Evolutionary conservation across 2,888 invertebrate genomes (phyloP).

Genomic region (Petrophora chlorosata): DNA sequence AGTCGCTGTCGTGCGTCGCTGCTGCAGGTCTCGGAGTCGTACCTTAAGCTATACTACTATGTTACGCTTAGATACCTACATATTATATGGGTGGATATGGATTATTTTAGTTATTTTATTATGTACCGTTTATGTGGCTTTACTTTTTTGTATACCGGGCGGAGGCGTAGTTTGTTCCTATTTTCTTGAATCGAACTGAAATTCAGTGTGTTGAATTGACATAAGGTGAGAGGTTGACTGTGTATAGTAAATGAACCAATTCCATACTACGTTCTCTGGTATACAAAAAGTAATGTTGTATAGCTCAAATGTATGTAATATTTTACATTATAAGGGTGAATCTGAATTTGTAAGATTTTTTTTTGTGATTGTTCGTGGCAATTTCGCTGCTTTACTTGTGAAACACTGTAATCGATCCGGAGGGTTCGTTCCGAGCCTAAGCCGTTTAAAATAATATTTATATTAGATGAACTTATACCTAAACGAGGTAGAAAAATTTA

Average conservation of each 20-base stretch:
- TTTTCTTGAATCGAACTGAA: too few relatives aligned
- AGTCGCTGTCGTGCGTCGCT: too few relatives aligned
- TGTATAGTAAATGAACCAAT: background rate
- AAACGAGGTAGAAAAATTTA: slow-evolving; percentile 14
- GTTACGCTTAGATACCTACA: slow-evolving; percentile 59
- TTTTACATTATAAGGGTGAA: slow-evolving; percentile 67
- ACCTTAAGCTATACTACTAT: too few relatives aligned
- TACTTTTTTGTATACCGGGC: slow-evolving; percentile 41
- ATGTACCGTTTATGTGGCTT: slow-evolving; percentile 46
- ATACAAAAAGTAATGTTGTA: slow-evolving; percentile 54
- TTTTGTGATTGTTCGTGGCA: slow-evolving; percentile 64
- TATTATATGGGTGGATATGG: slow-evolving; percentile 72
- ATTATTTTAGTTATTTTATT: slow-evolving; percentile 50
- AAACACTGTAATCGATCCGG: slow-evolving; percentile 64
- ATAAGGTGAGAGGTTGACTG: too few relatives aligned
- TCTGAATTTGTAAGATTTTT: slow-evolving; percentile 73
- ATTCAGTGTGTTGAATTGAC: too few relatives aligned
- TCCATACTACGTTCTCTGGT: slow-evolving; percentile 22
- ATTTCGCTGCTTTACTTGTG: slow-evolving; percentile 59
- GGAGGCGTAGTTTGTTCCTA: slow-evolving; percentile 12
- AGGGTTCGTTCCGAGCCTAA: slow-evolving; percentile 16
- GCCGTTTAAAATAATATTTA: slow-evolving; percentile 4
- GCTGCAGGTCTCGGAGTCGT: too few relatives aligned
- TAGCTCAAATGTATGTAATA: slow-evolving; percentile 71
- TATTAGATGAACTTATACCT: slow-evolving; percentile 8